Evolutionary conservation across 2,797 vertebrate species (phyloP).

Genomic region (Sebastes umbrosus): DNA sequence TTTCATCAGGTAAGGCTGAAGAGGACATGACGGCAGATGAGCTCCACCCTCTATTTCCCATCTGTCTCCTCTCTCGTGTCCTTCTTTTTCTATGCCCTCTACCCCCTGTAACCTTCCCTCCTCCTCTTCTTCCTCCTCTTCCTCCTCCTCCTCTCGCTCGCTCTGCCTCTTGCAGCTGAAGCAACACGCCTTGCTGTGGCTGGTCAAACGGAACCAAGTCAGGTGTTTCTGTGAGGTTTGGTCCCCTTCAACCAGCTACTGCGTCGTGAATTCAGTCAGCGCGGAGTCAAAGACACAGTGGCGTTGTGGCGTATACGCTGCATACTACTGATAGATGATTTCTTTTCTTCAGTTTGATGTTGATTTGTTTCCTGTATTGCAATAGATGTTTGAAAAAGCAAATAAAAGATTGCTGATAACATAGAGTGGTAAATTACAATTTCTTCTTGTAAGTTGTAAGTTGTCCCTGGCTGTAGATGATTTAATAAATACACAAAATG

Average conservation of each 20-base stretch:
- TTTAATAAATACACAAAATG: background rate
- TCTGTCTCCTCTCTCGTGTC: background rate
- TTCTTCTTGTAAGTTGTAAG: background rate
- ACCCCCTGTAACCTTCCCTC: background rate
- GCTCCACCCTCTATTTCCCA: background rate
- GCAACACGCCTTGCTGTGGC: slow-evolving; percentile 95
- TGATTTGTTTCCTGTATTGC: background rate
- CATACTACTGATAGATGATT: background rate
- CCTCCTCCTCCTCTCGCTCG: slow-evolving; percentile 22
- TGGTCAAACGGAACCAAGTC: slow-evolving; percentile 99
- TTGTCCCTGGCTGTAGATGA: background rate
- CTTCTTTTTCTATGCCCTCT: background rate
- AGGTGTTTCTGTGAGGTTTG: slow-evolving; percentile 98
- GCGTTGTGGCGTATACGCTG: slow-evolving; percentile 19
- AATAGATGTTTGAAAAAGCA: slow-evolving; percentile 9
- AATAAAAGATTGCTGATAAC: slow-evolving; percentile 51
- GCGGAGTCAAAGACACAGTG: slow-evolving; percentile 47
- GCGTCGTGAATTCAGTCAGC: slow-evolving; percentile 87
- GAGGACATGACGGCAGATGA: slow-evolving; percentile 35
- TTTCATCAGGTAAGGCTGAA: slow-evolving; percentile 73
- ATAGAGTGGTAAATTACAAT: background rate
- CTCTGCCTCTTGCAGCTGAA: slow-evolving; percentile 68
- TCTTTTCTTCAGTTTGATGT: background rate
- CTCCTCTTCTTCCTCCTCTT: background rate
- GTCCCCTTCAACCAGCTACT: slow-evolving; percentile 99